phyloP scores from a whole-genome alignment of 2,888 invertebrate genomes.

The Urechis unicinctus region DNA sequence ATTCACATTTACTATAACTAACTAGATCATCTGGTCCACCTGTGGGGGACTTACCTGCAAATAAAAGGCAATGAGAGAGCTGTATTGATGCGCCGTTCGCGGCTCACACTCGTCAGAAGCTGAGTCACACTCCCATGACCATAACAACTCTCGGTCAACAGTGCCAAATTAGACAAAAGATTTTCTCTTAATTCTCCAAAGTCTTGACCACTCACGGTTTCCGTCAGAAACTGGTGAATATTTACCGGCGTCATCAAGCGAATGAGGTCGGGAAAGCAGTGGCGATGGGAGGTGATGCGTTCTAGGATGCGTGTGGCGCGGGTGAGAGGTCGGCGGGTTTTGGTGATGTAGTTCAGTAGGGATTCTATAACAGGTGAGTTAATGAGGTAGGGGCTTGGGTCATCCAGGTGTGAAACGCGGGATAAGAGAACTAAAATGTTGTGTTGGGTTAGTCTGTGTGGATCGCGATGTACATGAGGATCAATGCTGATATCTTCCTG shows the following conservation, averaged over 20 bases:
- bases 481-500: neutral
- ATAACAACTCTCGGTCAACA: neutral
- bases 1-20: too few species aligned
- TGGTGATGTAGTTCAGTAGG: neutral
- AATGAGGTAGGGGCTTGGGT: slow-evolving; percentile 1
- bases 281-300: neutral
- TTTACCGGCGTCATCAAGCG: neutral
- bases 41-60: neutral
- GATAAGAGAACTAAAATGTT: slow-evolving; percentile 1
- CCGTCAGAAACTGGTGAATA: too few species aligned
- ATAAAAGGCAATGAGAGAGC: neutral
- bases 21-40: neutral
- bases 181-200: neutral
- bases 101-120: neutral
- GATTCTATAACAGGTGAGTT: neutral
- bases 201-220: too few species aligned
- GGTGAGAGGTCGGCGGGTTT: neutral
- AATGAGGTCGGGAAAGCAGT: neutral
- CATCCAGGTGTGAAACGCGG: neutral
- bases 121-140: neutral
- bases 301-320: neutral
- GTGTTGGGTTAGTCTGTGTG: neutral
- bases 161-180: neutral
- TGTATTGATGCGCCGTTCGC: neutral
- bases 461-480: neutral